Evolutionary conservation across 2,888 invertebrate genomes (phyloP).

Genomic region (Achlya flavicornis): DNA sequence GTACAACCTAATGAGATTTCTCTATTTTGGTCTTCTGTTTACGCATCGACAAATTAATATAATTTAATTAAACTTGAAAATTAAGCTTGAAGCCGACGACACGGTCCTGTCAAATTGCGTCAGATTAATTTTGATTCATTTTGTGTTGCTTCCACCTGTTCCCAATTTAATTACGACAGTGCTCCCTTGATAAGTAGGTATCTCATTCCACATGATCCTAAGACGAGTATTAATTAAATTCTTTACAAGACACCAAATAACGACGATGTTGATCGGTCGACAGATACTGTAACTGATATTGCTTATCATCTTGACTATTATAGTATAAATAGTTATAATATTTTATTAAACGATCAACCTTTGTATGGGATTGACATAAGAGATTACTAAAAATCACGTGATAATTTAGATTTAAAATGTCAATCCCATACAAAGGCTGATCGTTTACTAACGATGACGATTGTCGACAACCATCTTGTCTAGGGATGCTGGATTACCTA

Average conservation of each 20-base stretch:
- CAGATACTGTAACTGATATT: not conserved
- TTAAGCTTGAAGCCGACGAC: conserved; percentile 59
- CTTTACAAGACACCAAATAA: conserved; percentile 46
- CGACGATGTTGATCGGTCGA: conserved; percentile 16
- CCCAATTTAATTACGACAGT: conserved; percentile 75
- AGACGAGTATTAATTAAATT: conserved; percentile 65
- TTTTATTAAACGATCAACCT: too few species aligned
- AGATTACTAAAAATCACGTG: too few species aligned
- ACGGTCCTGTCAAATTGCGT: conserved; percentile 67
- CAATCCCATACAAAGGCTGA: too few species aligned
- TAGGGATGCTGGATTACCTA: too few species aligned
- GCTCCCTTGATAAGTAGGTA: conserved; percentile 71
- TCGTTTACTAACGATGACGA: too few species aligned
- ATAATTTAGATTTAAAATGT: too few species aligned
- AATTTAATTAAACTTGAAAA: conserved; percentile 68
- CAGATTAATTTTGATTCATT: conserved; percentile 80
- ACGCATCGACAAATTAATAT: conserved; percentile 49
- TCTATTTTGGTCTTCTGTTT: conserved; percentile 35
- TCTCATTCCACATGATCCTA: conserved; percentile 69
- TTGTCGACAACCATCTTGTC: too few species aligned
- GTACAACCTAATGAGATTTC: conserved; percentile 28
- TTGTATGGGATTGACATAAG: too few species aligned
- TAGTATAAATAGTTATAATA: too few species aligned
- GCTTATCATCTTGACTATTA: not conserved
- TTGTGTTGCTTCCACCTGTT: conserved; percentile 74